Evolutionary conservation across 2,113 vertebrate genomes (phyloP), one percentile per base, ranked within the genome.

Genomic region (Barnardius zonarius): DNA sequence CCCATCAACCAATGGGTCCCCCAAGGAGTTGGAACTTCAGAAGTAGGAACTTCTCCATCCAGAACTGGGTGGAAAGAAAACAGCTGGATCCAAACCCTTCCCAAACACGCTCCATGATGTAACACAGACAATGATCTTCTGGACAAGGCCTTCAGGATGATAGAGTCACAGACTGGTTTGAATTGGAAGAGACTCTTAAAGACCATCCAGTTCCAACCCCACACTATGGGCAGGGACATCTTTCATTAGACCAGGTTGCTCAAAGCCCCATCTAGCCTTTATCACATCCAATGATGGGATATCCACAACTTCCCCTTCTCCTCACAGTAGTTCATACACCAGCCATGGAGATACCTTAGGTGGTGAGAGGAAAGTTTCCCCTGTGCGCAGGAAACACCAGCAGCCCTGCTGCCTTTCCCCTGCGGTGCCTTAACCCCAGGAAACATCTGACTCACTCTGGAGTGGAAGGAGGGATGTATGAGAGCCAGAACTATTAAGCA

Each of bases 401-500:
- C 28, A 28, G 1, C 68, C 54, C 72, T 51, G 15, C 35, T 57
- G 39, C 52, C 61, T 54, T 46, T 48, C 31, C 44, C 67, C 64
- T 4, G 7, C 55, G 81, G 37, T 85, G 57, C 61, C 83, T 69
- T 54, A 69, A 85, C 81, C 46, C 43, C 5, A 4, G 73, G 73
- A 85, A 85, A 83, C 4, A 3, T 61, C 66, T 84, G 51, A 59
- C 67, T 96, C 67, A n/a, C 33, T 30, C 59, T 3, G 0, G 20
- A 23, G 18, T 92, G 54, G 77, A 91, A 95, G 57, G 44, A 89
- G 84, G 55, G 75, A 62, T 67, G 44, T 90, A 64, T 51, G 18
- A 51, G 88, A 88, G 55, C 82, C 95, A 84, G 88, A 70, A 80
- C 62, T 94, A 11, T 81, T 64, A 90, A 93, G 90, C 77, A 62